A percentile compares a stretch with the other conserved stretches of the same genome.
Conservation (phyloP, 2,888 invertebrate genomes). For the Girardia tigrina region DNA sequence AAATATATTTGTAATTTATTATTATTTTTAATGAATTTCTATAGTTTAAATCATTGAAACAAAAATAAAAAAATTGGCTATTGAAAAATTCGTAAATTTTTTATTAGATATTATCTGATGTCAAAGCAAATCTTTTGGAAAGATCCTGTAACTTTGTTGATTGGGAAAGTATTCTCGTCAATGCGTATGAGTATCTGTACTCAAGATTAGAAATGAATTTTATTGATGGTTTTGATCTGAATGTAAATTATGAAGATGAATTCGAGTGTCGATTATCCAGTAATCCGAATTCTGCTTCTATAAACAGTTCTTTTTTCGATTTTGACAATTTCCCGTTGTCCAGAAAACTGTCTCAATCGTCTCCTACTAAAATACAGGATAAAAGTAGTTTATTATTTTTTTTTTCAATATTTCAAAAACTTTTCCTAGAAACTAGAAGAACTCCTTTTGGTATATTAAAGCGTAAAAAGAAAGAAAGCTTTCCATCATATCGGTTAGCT, state of each 20-base stretch:
- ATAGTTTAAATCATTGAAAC: too few species aligned
- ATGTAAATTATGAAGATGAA: not conserved
- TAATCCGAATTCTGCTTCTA: not conserved
- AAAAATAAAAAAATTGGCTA: too few species aligned
- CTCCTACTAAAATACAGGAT: not conserved
- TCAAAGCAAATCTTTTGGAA: not conserved
- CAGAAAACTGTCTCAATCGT: not conserved
- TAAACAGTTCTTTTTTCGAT: not conserved
- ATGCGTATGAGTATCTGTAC: not conserved
- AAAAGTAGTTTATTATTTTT: too few species aligned
- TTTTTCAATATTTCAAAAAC: too few species aligned
- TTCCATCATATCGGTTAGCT: not conserved
- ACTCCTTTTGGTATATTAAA: not conserved
- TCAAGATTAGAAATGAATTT: not conserved
- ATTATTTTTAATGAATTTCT: too few species aligned
- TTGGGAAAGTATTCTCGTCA: not conserved
- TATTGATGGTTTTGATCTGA: not conserved
- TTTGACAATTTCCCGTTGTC: not conserved
- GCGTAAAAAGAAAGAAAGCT: not conserved
- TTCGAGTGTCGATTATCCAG: not conserved
- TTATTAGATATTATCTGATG: not conserved
- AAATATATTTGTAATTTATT: too few species aligned
- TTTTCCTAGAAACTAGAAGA: too few species aligned
- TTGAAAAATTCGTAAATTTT: too few species aligned
- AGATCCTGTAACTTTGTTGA: not conserved